Conservation (phyloP, 2,113 vertebrate species). For the Cariama cristata region DNA sequence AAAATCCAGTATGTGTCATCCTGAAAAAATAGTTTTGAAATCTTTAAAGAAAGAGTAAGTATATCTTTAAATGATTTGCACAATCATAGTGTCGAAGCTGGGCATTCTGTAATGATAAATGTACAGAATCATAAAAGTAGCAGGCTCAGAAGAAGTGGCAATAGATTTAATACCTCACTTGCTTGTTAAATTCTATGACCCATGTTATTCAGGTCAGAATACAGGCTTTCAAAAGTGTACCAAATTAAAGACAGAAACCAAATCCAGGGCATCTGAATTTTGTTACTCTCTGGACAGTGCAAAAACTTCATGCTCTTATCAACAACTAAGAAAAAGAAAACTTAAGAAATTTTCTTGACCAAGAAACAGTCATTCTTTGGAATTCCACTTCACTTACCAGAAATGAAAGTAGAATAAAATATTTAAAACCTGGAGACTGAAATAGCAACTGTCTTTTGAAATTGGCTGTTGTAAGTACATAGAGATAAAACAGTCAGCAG, state of each 20-base stretch:
- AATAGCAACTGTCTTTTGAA: not conserved
- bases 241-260: not conserved
- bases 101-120: not conserved
- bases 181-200: conserved; percentile 11
- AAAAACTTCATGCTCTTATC: not conserved
- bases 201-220: not conserved
- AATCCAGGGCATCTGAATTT: not conserved
- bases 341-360: not conserved
- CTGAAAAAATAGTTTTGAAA: not conserved
- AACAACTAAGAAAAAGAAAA: not conserved
- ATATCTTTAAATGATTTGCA: not conserved
- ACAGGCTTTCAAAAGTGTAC: not conserved
- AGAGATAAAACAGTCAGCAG: not conserved
- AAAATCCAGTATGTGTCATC: not conserved
- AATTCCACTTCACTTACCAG: not conserved
- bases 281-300: not conserved
- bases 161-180: not conserved
- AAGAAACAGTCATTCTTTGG: not conserved
- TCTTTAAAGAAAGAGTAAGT: not conserved
- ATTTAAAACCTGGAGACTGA: not conserved
- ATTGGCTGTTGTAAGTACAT: not conserved
- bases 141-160: not conserved
- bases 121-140: not conserved
- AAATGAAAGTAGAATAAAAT: conserved; percentile 23
- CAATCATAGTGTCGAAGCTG: not conserved